phyloP scores from a whole-genome alignment of 2,888 invertebrate species.

The Acanthococcus lagerstroemiae region DNA sequence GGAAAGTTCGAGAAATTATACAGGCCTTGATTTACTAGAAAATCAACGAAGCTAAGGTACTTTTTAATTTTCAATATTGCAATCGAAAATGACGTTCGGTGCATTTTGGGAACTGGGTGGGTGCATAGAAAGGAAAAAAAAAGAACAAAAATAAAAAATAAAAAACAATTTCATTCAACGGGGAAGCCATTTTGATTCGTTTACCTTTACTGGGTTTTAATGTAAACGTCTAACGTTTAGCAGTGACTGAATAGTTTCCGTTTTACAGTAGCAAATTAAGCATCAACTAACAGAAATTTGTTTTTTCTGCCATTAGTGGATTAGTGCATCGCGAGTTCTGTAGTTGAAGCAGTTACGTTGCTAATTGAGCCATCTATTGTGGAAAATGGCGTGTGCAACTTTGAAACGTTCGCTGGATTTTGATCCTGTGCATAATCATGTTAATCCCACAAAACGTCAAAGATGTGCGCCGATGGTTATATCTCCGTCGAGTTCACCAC shows the following conservation, averaged over 20 bases:
- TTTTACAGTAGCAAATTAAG: not conserved
- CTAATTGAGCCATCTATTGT: not conserved
- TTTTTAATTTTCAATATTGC: too few relatives aligned
- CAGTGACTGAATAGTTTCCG: too few relatives aligned
- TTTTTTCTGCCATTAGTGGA: too few relatives aligned
- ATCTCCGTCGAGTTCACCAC: constrained; percentile 44
- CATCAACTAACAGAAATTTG: too few relatives aligned
- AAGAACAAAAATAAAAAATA: too few relatives aligned
- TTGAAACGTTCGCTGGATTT: constrained; percentile 90
- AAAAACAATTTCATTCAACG: constrained; percentile 8
- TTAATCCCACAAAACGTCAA: constrained; percentile 74
- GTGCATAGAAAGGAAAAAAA: constrained; percentile 15
- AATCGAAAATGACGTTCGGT: too few relatives aligned
- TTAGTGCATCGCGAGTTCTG: too few relatives aligned
- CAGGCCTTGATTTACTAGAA: too few relatives aligned
- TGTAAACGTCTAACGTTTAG: constrained; percentile 1
- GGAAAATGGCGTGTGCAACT: constrained; percentile 91
- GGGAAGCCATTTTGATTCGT: constrained; percentile 29
- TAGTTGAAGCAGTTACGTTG: too few relatives aligned
- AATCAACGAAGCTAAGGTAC: too few relatives aligned
- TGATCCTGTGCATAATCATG: constrained; percentile 77
- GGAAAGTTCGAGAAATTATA: too few relatives aligned
- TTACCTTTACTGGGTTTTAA: constrained; percentile 5
- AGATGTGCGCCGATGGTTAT: constrained; percentile 82
- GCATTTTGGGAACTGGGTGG: too few relatives aligned